phyloP scores from a whole-genome alignment of 2,888 invertebrate genomes.

The Mantis religiosa region DNA sequence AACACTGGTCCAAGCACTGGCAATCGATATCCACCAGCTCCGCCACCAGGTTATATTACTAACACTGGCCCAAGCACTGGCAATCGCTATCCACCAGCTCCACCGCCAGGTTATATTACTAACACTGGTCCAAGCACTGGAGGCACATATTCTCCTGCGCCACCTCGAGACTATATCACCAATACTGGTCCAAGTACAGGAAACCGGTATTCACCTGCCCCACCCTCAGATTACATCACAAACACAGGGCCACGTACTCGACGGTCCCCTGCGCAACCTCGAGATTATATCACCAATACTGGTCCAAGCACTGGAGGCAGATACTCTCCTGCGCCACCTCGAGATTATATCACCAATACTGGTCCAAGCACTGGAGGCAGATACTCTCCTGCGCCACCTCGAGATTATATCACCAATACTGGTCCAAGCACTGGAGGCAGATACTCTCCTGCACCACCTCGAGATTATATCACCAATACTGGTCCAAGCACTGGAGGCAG shows the following conservation, averaged over 20 bases:
- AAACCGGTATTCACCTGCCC: neutral
- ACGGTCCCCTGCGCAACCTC: neutral
- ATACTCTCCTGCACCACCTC: neutral
- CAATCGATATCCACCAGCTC: neutral
- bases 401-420: neutral
- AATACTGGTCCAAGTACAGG: too few species aligned
- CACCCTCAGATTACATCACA: neutral
- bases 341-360: neutral
- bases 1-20: neutral
- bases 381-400: neutral
- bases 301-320: neutral
- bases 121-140: neutral
- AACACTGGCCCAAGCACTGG: neutral
- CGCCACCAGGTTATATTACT: neutral
- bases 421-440: neutral
- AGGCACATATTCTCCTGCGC: neutral
- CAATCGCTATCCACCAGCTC: neutral
- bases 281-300: neutral
- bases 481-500: neutral
- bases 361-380: too few species aligned
- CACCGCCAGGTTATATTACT: neutral
- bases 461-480: neutral
- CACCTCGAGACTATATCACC: neutral
- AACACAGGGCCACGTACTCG: neutral
- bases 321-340: neutral